Percentiles rank a stretch among this genome's conserved stretches.
These are phyloP conservation scores for Rhinatrema bivittatum DNA, from an alignment of 2,797 vertebrate genomes.

Conservation along the genomic window DNA sequence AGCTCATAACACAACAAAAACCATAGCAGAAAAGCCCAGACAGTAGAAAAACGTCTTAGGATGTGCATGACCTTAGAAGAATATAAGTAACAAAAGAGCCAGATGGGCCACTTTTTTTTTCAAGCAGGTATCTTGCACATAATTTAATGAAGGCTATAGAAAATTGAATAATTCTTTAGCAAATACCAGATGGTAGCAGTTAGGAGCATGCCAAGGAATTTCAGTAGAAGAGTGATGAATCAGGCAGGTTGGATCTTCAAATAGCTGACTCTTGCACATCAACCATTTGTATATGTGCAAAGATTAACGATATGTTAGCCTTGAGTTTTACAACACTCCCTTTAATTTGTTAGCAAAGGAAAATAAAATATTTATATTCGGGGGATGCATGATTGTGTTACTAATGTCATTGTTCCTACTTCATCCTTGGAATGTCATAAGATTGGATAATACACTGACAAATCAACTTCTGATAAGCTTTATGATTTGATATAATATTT, in stretches of 20 bases:
- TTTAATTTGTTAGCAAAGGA: not conserved
- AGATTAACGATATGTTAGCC: not conserved
- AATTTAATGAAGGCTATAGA: constrained; percentile 38
- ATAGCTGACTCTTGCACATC: constrained; percentile 16
- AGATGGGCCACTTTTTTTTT: constrained; percentile 38
- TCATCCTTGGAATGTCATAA: no score
- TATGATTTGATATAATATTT: no score
- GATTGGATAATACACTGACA: no score
- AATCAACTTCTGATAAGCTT: no score
- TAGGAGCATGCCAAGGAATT: constrained; percentile 27
- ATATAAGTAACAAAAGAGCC: constrained; percentile 15
- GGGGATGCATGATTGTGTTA: not conserved
- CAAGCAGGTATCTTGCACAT: constrained; percentile 34
- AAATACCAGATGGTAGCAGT: constrained; percentile 40
- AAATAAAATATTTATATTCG: not conserved
- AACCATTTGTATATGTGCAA: not conserved
- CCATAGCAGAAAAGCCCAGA: no score
- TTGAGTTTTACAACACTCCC: not conserved
- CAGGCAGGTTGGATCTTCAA: constrained; percentile 23
- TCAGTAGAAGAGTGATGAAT: constrained; percentile 30
- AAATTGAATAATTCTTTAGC: constrained; percentile 30
- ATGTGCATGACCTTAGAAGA: constrained; percentile 7
- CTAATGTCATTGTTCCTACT: not conserved
- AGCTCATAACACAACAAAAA: no score
- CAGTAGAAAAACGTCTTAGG: no score